phyloP scores from a whole-genome alignment of 2,113 vertebrate genomes.

The Eurypyga helias region DNA sequence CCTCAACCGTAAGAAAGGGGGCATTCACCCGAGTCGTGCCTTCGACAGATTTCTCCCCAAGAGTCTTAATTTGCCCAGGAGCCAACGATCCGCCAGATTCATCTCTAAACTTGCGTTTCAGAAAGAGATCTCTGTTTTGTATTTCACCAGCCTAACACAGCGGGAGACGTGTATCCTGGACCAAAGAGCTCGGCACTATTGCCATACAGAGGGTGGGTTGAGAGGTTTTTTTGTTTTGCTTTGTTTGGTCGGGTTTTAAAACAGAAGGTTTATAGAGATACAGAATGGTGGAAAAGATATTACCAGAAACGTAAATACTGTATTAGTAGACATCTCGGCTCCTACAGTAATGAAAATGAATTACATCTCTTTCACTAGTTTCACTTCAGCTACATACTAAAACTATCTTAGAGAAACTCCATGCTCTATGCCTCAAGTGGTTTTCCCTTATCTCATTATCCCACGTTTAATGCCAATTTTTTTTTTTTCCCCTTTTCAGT shows the following conservation, averaged over 20 bases:
- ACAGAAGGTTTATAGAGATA: slow-evolving; percentile 45
- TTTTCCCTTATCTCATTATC: not conserved
- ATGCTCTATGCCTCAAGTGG: not conserved
- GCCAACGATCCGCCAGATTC: slow-evolving; percentile 39
- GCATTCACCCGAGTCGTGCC: not conserved
- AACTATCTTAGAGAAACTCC: slow-evolving; percentile 1
- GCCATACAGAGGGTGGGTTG: not conserved
- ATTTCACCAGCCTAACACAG: not conserved
- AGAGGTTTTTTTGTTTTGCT: slow-evolving; percentile 17
- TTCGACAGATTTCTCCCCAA: not conserved
- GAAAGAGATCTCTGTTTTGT: slow-evolving; percentile 7
- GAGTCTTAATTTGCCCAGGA: slow-evolving; percentile 1
- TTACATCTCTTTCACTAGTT: slow-evolving; percentile 4
- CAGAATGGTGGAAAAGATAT: not conserved
- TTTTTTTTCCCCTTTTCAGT: not conserved
- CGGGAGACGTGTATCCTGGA: slow-evolving; percentile 13
- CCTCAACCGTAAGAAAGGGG: not conserved
- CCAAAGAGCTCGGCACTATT: not conserved
- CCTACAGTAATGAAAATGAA: slow-evolving; percentile 38
- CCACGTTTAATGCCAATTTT: not conserved
- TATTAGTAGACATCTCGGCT: slow-evolving; percentile 35
- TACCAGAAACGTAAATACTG: slow-evolving; percentile 42
- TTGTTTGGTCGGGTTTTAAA: not conserved
- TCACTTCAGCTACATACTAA: slow-evolving; percentile 1
- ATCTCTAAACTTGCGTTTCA: slow-evolving; percentile 24